A percentile compares a stretch with the other conserved stretches of the same genome.
These are phyloP conservation scores for Bombus sibiricus DNA, from an alignment of 1,140 invertebrate species.

Conservation along the genomic window DNA sequence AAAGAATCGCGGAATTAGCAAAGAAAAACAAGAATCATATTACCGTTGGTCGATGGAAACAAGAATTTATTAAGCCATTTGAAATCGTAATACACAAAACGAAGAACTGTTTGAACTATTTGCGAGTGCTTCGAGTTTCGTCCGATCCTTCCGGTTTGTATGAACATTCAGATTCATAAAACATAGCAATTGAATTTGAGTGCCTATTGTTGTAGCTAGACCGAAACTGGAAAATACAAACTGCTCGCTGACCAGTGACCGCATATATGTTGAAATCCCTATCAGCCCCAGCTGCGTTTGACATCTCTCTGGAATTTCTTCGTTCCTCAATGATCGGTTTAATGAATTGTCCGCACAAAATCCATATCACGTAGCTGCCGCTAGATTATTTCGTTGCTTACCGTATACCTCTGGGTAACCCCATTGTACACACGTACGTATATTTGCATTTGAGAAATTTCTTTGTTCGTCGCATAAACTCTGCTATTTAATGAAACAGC, in stretches of 20 bases:
- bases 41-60: background rate
- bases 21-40: background rate
- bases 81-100: background rate
- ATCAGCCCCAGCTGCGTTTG: background rate
- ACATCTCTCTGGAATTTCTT: background rate
- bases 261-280: background rate
- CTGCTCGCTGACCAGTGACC: background rate
- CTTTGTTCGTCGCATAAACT: background rate
- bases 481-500: too few species aligned
- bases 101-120: background rate
- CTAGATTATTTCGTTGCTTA: background rate
- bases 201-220: constrained; percentile 13
- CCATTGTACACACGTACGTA: background rate
- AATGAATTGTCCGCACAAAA: background rate
- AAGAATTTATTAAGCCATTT: background rate
- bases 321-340: background rate
- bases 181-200: constrained; percentile 24
- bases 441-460: background rate
- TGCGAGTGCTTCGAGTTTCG: background rate
- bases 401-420: background rate
- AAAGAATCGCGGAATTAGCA: background rate
- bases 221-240: constrained; percentile 18
- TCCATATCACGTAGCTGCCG: background rate
- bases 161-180: constrained; percentile 4
- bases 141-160: background rate